phyloP scores from a whole-genome alignment of 2,113 vertebrate species.

The Tapirus terrestris region DNA sequence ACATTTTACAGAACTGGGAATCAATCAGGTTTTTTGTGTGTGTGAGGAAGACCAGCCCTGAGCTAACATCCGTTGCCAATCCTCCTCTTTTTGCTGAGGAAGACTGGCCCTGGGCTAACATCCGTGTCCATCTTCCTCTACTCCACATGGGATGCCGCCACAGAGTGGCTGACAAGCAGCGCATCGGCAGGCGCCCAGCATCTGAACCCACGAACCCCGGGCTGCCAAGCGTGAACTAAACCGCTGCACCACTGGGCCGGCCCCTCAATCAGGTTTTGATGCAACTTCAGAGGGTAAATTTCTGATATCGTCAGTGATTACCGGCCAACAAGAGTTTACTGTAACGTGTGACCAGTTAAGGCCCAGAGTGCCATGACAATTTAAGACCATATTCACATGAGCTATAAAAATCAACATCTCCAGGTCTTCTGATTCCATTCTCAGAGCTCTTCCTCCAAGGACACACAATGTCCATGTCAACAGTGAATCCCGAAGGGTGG shows the following conservation, averaged over 20 bases:
- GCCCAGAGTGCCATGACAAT: neutral
- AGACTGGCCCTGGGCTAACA: too few species aligned
- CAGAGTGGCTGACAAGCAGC: too few species aligned
- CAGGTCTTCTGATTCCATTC: neutral
- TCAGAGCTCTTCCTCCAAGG: conserved; percentile 4
- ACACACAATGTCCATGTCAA: neutral
- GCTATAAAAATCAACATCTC: conserved; percentile 10
- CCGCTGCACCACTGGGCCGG: too few species aligned
- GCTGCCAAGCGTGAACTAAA: too few species aligned
- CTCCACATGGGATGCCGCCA: too few species aligned
- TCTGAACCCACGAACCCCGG: too few species aligned
- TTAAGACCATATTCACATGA: conserved; percentile 30
- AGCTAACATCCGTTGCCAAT: too few species aligned
- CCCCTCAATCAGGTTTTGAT: neutral
- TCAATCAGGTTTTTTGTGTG: neutral
- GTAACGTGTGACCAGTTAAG: neutral
- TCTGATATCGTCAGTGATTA: neutral
- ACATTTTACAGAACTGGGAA: neutral
- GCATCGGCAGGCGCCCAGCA: too few species aligned
- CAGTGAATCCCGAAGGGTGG: too few species aligned
- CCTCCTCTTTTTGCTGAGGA: too few species aligned
- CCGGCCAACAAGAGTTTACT: neutral
- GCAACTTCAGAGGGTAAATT: neutral
- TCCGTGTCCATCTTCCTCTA: too few species aligned
- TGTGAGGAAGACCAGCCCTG: too few species aligned